Conservation (phyloP, 2,888 invertebrate genomes). For the Drosophila buzzatii region DNA sequence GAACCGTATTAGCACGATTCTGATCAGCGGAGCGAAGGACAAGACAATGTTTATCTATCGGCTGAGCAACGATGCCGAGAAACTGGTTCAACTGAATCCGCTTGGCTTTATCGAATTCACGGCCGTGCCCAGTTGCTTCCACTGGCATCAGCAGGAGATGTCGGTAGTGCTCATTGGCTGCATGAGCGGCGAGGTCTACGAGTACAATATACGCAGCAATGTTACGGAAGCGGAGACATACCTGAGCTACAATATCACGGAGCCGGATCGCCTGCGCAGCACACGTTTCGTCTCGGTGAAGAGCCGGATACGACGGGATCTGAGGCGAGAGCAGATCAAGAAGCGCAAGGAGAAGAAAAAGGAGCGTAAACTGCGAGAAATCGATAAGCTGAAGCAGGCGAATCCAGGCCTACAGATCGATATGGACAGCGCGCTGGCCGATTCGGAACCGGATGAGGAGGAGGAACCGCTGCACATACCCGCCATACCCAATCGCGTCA, state of each 20-base stretch:
- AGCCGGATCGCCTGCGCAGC: slow-evolving; percentile 77
- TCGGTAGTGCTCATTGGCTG: slow-evolving; percentile 87
- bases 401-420: slow-evolving; percentile 88
- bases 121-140: slow-evolving; percentile 88
- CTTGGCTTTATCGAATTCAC: slow-evolving; percentile 89
- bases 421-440: slow-evolving; percentile 87
- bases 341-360: slow-evolving; percentile 86
- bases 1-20: slow-evolving; percentile 87
- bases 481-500: slow-evolving; percentile 87
- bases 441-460: slow-evolving; percentile 87
- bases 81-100: slow-evolving; percentile 86
- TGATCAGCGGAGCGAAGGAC: slow-evolving; percentile 90
- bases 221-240: slow-evolving; percentile 85
- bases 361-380: slow-evolving; percentile 86
- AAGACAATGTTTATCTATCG: slow-evolving; percentile 89
- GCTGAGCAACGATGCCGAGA: slow-evolving; percentile 83
- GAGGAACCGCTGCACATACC: slow-evolving; percentile 87
- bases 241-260: slow-evolving; percentile 73
- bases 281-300: slow-evolving; percentile 88
- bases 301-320: slow-evolving; percentile 87
- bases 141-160: slow-evolving; percentile 86
- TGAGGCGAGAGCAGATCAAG: slow-evolving; percentile 87
- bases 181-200: slow-evolving; percentile 86
- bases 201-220: slow-evolving; percentile 86
- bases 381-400: slow-evolving; percentile 87